Base-by-base conservation (phyloP, 2,888 invertebrate genomes). In the Aphodius granarius region DNA sequence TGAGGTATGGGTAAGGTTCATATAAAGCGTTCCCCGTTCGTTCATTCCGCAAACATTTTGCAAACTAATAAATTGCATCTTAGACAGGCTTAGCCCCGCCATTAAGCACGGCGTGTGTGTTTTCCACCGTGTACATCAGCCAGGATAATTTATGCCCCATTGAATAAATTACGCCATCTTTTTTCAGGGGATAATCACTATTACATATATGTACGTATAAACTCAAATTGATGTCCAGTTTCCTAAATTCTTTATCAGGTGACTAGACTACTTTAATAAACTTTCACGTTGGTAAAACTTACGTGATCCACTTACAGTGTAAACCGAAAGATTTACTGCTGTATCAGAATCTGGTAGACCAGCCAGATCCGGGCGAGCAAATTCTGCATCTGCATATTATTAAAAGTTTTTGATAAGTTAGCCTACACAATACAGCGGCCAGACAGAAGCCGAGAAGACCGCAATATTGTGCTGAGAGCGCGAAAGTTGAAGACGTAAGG, bases 61-160 rank as follows among this genome's bases (percentile, higher is more conserved):
- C 72, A 72, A 72, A 72, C 72, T 72, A 72, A 72, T 72, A 72
- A 72, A 72, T 72, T 63, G 72, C 72, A 72, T 23, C 72, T 72
- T 63, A 63, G 63, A 63, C 72, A 62, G 18, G 64, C 72, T 72
- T 72, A 72, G 63, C 72, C 72, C 72, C 64, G n/a, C 72, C 72
- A 72, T 72, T 72, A 72, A 72, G 20, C 72, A 72, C 72, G 62
- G 63, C 63, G 63, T 72, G 72, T 18, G 18, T 62, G 72, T 62
- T 63, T 63, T 72, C 72, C n/a, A n/a, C 72, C 64, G 43, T 72
- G 72, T 72, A 72, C 63, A 72, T 63, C 43, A 62, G n/a, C 20
- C 73, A 19, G 66, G 64, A 66, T 66, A 73, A 65, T 73, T 66
- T 73, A 66, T 66, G 16, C 22, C 17, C 43, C 17, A 66, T 18